These are phyloP conservation scores for Ophion slaviceki DNA, from an alignment of 2,888 invertebrate genomes.

Conservation along the genomic window DNA sequence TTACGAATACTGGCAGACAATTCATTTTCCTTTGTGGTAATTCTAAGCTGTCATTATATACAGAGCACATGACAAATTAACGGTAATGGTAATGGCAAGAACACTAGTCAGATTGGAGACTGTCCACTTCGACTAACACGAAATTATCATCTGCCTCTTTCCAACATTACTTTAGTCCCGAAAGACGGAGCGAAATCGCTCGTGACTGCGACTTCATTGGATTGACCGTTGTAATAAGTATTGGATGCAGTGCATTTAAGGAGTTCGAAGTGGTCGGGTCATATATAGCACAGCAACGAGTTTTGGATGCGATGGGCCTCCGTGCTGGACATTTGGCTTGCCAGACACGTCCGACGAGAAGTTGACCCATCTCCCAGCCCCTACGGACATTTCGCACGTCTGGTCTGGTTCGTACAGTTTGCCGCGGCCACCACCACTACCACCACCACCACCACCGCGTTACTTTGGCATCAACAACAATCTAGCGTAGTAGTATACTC, in stretches of 20 bases:
- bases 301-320: slow-evolving; percentile 55
- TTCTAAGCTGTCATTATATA: no score
- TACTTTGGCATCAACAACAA: slow-evolving; percentile 83
- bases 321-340: slow-evolving; percentile 78
- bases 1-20: no score
- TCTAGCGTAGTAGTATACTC: slow-evolving; percentile 79
- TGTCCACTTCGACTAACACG: background rate
- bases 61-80: no score
- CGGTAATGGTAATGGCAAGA: no score
- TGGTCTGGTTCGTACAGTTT: slow-evolving; percentile 46
- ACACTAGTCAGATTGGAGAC: no score
- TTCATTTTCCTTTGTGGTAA: no score
- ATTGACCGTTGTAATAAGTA: slow-evolving; percentile 52
- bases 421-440: slow-evolving; percentile 14
- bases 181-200: background rate
- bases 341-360: slow-evolving; percentile 80
- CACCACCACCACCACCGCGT: slow-evolving; percentile 72
- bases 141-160: background rate
- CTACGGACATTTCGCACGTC: slow-evolving; percentile 62
- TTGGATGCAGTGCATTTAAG: slow-evolving; percentile 70
- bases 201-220: slow-evolving; percentile 11
- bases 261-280: slow-evolving; percentile 69
- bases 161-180: background rate
- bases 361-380: slow-evolving; percentile 62
- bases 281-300: slow-evolving; percentile 34